A percentile compares a stretch with the other conserved stretches of the same genome.
These are phyloP conservation scores for Homarus americanus DNA, from an alignment of 1,140 invertebrate species.

Conservation along the genomic window DNA sequence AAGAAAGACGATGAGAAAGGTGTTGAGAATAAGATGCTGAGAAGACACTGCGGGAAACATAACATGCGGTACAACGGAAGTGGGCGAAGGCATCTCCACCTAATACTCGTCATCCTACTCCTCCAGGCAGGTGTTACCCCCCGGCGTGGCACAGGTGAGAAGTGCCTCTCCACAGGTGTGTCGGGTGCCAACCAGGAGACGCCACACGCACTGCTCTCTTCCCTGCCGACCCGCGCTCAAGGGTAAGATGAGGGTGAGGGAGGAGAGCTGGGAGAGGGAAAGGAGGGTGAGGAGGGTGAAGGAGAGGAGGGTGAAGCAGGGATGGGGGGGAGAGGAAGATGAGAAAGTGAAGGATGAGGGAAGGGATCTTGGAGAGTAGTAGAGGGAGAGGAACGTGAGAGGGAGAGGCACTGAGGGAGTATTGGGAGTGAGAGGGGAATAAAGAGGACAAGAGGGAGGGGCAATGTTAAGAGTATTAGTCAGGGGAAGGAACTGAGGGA, in stretches of 20 bases:
- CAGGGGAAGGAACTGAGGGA: background rate
- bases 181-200: background rate
- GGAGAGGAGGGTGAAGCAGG: background rate
- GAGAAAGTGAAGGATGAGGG: background rate
- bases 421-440: background rate
- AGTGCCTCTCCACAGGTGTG: background rate
- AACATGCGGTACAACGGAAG: no score
- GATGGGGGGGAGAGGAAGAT: background rate
- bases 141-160: constrained; percentile 10
- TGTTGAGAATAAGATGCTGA: no score
- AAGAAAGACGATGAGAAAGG: no score
- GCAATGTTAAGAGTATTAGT: no score
- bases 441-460: background rate
- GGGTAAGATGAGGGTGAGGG: background rate
- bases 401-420: background rate
- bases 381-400: background rate
- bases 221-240: background rate
- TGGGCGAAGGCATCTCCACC: no score
- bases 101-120: no score
- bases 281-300: background rate
- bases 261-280: background rate
- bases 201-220: background rate
- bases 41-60: no score
- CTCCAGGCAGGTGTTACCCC: background rate
- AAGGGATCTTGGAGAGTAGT: background rate